These are phyloP conservation scores for Helicoverpa zea DNA, from an alignment of 1,140 invertebrate genomes.

Conservation along the genomic window DNA sequence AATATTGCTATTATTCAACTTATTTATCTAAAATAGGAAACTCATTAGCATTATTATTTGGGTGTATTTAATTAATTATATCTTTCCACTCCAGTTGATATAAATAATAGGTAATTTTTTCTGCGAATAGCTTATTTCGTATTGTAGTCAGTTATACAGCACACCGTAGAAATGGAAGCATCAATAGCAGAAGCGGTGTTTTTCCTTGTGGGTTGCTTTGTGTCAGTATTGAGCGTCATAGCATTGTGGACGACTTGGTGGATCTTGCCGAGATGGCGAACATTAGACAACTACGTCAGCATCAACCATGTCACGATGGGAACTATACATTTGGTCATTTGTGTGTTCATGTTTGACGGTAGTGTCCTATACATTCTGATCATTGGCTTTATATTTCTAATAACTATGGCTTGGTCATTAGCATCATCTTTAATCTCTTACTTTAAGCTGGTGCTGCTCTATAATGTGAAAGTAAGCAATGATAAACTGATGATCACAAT, in stretches of 20 bases:
- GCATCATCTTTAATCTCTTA: constrained; percentile 22
- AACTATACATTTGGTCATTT: background rate
- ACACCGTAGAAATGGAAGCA: background rate
- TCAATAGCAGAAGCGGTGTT: background rate
- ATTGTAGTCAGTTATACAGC: background rate
- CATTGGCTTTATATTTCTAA: background rate
- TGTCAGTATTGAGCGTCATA: constrained; percentile 10
- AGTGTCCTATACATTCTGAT: background rate
- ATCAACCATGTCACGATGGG: constrained; percentile 33
- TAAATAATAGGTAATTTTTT: too few species aligned
- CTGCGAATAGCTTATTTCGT: too few species aligned
- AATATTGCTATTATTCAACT: too few species aligned
- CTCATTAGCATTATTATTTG: too few species aligned
- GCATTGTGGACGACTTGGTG: constrained; percentile 26
- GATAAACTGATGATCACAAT: constrained; percentile 8
- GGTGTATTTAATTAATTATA: too few species aligned
- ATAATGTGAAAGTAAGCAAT: background rate
- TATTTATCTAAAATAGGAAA: too few species aligned
- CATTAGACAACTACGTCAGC: constrained; percentile 42
- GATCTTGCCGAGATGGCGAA: constrained; percentile 42
- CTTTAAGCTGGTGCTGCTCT: constrained; percentile 30
- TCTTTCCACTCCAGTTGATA: too few species aligned
- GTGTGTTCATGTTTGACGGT: too few species aligned
- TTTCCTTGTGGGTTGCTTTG: background rate
- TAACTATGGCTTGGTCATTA: constrained; percentile 26